Conservation (phyloP, 2,797 vertebrate genomes). For the Thamnophis elegans region DNA sequence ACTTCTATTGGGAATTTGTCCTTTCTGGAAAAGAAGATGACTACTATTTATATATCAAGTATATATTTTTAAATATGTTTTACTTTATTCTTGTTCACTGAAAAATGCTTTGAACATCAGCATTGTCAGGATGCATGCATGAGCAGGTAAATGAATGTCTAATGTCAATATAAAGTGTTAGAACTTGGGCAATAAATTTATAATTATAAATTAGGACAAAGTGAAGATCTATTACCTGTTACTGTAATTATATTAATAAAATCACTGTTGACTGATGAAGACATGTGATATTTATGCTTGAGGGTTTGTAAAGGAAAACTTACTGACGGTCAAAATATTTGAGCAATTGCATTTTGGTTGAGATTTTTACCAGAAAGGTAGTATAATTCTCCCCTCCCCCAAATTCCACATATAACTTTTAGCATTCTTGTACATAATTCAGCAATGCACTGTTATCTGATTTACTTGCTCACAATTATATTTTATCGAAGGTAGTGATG, state of each 20-base stretch:
- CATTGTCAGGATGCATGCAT: slow-evolving; percentile 27
- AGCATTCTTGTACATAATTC: slow-evolving; percentile 20
- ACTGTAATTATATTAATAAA: slow-evolving; percentile 64
- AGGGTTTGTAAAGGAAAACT: slow-evolving; percentile 59
- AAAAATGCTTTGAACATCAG: background rate
- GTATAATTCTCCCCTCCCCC: slow-evolving; percentile 11
- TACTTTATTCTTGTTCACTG: background rate
- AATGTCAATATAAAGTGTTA: slow-evolving; percentile 55
- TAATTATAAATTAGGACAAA: slow-evolving; percentile 56
- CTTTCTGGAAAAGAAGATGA: background rate
- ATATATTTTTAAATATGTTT: background rate
- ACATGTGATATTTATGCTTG: slow-evolving; percentile 56
- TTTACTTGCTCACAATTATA: background rate
- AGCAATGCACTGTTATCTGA: slow-evolving; percentile 21
- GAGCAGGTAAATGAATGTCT: slow-evolving; percentile 48
- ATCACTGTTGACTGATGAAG: slow-evolving; percentile 62
- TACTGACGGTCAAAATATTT: slow-evolving; percentile 36
- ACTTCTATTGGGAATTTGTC: background rate
- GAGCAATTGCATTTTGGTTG: slow-evolving; percentile 40
- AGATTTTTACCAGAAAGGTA: slow-evolving; percentile 33
- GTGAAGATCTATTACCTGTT: slow-evolving; percentile 46
- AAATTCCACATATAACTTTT: slow-evolving; percentile 41
- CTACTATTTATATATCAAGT: background rate
- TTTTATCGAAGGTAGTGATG: background rate
- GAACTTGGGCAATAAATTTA: slow-evolving; percentile 50